These are phyloP conservation scores for Mastacembelus armatus DNA, from an alignment of 2,797 vertebrate genomes.

Conservation along the genomic window DNA sequence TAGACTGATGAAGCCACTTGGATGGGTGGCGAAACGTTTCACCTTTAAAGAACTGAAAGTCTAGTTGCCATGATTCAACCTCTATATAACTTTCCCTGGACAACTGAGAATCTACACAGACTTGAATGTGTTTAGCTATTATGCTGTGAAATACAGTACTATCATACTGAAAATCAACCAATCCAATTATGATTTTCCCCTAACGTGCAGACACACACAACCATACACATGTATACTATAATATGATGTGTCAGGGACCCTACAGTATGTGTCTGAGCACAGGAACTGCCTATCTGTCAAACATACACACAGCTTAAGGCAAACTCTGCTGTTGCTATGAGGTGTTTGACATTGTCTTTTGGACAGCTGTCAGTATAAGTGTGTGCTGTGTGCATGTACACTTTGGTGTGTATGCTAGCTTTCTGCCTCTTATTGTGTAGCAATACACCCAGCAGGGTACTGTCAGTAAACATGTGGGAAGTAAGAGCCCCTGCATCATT, in stretches of 20 bases:
- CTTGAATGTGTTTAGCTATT: too few relatives aligned
- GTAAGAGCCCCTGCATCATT: conserved; percentile 45
- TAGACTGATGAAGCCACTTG: too few relatives aligned
- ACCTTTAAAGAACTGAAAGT: too few relatives aligned
- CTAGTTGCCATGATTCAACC: too few relatives aligned
- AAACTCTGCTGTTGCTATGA: conserved; percentile 57
- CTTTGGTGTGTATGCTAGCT: conserved; percentile 39
- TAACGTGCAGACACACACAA: conserved; percentile 38
- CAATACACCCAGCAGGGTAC: conserved; percentile 65
- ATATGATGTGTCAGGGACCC: conserved; percentile 82
- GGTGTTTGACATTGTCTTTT: conserved; percentile 72
- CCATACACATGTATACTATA: conserved; percentile 58
- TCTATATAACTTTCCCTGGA: too few relatives aligned
- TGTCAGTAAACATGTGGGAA: conserved; percentile 68
- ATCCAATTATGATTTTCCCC: not conserved
- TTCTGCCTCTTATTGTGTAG: conserved; percentile 58
- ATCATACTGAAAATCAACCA: not conserved
- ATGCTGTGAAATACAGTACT: too few relatives aligned
- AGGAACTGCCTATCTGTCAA: conserved; percentile 75
- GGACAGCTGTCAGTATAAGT: conserved; percentile 61
- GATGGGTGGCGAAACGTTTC: too few relatives aligned
- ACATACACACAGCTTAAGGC: conserved; percentile 66
- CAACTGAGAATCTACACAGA: too few relatives aligned
- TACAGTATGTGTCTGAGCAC: conserved; percentile 81
- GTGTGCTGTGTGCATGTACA: conserved; percentile 27